These are phyloP conservation scores for Acleris holmiana DNA, from an alignment of 2,888 invertebrate species.

Conservation along the genomic window DNA sequence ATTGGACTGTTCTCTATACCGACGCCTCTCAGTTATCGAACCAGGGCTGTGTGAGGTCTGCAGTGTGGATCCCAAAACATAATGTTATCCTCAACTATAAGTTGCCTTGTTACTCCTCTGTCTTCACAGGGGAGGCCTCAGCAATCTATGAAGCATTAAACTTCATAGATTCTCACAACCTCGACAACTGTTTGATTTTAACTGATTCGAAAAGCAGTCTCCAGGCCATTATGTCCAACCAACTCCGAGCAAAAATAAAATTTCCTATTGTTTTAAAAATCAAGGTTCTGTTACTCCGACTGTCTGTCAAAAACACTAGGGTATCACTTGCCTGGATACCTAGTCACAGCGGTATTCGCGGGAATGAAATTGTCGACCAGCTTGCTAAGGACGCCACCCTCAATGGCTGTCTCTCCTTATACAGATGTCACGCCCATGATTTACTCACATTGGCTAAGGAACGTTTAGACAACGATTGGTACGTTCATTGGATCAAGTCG, in stretches of 20 bases:
- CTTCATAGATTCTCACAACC: constrained; percentile 7
- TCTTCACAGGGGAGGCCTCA: not conserved
- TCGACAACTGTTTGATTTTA: not conserved
- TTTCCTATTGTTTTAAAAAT: not conserved
- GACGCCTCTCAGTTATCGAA: not conserved
- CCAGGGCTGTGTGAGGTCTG: not conserved
- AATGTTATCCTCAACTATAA: constrained; percentile 1
- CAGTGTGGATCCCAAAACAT: constrained; percentile 5
- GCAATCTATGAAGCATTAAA: constrained; percentile 3
- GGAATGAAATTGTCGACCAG: not conserved
- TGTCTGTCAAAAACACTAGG: not conserved
- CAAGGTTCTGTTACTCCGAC: not conserved
- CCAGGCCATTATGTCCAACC: not conserved
- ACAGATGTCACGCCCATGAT: not conserved
- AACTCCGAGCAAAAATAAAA: not conserved
- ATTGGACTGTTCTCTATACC: not conserved
- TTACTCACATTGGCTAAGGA: not conserved
- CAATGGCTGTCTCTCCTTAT: not conserved
- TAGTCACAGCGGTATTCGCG: not conserved
- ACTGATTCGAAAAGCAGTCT: constrained; percentile 1
- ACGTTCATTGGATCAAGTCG: not conserved
- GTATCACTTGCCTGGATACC: not conserved
- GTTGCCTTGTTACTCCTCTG: not conserved
- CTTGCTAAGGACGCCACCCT: constrained; percentile 2
- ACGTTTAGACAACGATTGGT: not conserved